These are phyloP conservation scores for Melinopterus prodromus DNA, from an alignment of 2,888 invertebrate species.

Conservation along the genomic window DNA sequence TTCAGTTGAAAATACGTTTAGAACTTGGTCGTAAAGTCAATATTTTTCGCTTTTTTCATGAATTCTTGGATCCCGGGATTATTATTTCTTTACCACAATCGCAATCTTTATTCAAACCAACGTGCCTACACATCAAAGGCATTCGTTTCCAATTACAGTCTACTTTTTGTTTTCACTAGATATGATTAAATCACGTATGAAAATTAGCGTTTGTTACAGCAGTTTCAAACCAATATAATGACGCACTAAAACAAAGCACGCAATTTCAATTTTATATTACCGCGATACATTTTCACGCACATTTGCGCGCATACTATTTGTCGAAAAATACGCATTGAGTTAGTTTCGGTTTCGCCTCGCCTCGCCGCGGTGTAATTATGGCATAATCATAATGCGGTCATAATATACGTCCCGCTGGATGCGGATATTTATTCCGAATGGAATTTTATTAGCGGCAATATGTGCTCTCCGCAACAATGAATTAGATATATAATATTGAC, in stretches of 20 bases:
- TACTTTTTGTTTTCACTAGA: no score
- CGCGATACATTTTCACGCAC: neutral
- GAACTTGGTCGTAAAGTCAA: no score
- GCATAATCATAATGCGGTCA: slow-evolving; percentile 4
- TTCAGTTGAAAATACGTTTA: no score
- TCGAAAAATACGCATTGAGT: neutral
- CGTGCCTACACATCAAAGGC: no score
- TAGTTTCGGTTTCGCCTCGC: slow-evolving; percentile 20
- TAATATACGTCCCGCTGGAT: neutral
- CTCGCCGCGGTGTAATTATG: slow-evolving; percentile 13
- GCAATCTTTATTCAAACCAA: no score
- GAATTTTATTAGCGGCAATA: slow-evolving; percentile 13
- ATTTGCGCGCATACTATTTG: neutral
- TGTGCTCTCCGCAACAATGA: slow-evolving; percentile 20
- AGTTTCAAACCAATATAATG: neutral
- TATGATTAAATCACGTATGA: neutral
- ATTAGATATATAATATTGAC: slow-evolving; percentile 25
- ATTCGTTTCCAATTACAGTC: no score
- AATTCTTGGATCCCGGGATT: no score
- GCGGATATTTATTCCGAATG: slow-evolving; percentile 19
- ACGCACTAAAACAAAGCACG: neutral
- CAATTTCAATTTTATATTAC: neutral
- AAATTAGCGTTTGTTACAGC: neutral
- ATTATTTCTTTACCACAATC: no score
- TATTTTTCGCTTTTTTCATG: no score